Evolutionary conservation across 2,888 invertebrate species (phyloP), one percentile per base, ranked within the genome.

Genomic region (Epirrhoe alternata): DNA sequence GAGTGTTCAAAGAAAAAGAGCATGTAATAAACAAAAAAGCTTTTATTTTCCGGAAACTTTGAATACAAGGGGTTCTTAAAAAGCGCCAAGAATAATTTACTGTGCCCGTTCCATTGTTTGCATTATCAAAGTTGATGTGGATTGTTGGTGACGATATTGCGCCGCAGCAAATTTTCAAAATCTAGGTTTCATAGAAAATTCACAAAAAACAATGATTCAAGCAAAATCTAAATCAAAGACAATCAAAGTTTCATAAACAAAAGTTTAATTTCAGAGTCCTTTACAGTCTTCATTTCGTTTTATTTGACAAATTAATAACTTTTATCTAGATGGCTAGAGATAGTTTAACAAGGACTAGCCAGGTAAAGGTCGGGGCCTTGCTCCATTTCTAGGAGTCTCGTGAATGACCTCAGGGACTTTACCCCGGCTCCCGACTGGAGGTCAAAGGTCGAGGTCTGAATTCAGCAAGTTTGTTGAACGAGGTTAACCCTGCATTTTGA

Each of bases 311-410:
- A 56, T 56, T 59, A 55, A 62, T 52, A 56, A 1, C 8, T 10
- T 12, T 42, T 33, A n/a, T 52, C 16, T 24, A 50, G 24, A 62
- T 7, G 33, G 12, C 12, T 42, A 12, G 16, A 45, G 10, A 38
- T 45, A 31, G 61, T 56, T 65, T 69, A 67, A 61, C 74, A 77
- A 78, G 76, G 77, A 77, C 73, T 55, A 47, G 50, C n/a, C 70
- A 70, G 71, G 74, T 73, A 71, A 66, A 72, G 75, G 76, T 75
- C 72, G 55, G 59, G 72, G 69, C 82, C 82, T 76, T 73, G 76
- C 31, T 50, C 75, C 66, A 72, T 74, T 64, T 75, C 69, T 66
- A 54, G 59, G 57, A 68, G 64, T 68, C 69, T 57, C 51, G 51
- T 30, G 60, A 42, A 63, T 55, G 70, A 69, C 67, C 72, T 67